phyloP scores from a whole-genome alignment of 2,888 invertebrate species.

The Eupithecia centaureata region DNA sequence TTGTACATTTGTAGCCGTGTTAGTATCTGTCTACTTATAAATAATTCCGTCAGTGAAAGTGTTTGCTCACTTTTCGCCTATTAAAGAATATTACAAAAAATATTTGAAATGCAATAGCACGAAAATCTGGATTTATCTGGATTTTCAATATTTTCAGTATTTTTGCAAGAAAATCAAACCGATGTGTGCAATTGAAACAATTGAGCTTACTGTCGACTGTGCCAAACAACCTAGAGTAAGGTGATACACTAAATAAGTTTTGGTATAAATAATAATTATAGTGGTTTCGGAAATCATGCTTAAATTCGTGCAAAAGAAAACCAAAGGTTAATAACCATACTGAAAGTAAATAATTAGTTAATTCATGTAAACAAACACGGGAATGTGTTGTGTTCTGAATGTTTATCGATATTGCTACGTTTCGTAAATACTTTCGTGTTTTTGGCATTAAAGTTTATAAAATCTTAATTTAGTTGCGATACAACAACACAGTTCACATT shows the following conservation, averaged over 20 bases:
- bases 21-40: slow-evolving; percentile 2
- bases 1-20: slow-evolving; percentile 57
- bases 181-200: too few relatives aligned
- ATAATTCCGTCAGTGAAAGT: neutral
- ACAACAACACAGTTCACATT: neutral
- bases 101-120: neutral
- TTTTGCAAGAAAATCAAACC: too few relatives aligned
- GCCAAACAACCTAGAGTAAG: too few relatives aligned
- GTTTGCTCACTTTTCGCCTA: neutral
- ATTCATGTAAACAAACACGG: slow-evolving; percentile 6
- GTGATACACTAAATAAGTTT: neutral
- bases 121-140: neutral
- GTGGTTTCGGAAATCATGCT: too few relatives aligned
- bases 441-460: neutral
- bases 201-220: too few relatives aligned
- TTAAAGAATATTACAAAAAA: neutral
- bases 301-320: neutral
- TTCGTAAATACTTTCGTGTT: slow-evolving; percentile 1
- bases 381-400: neutral
- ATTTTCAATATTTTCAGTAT: too few relatives aligned
- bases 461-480: neutral
- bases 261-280: too few relatives aligned
- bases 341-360: neutral
- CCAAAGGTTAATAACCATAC: slow-evolving; percentile 6
- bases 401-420: neutral